phyloP scores from a whole-genome alignment of 2,888 invertebrate genomes.

The Dynastes tityus region DNA sequence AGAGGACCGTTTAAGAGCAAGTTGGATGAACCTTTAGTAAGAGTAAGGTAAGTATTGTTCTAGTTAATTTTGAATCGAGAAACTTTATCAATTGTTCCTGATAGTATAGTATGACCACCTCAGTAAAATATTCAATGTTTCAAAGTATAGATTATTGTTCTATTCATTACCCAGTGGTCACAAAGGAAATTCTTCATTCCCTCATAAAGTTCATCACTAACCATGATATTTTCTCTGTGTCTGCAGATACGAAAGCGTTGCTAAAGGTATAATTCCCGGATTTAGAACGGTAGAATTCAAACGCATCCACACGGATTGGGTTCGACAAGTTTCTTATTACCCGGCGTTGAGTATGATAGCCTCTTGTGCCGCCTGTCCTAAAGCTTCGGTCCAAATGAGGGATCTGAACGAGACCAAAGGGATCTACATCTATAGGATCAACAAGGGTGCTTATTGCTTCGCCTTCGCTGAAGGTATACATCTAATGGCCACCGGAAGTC shows the following conservation, averaged over 20 bases:
- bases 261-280: slow-evolving; percentile 62
- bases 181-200: too few relatives aligned
- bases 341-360: slow-evolving; percentile 78
- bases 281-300: slow-evolving; percentile 69
- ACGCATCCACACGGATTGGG: slow-evolving; percentile 78
- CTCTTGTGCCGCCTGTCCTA: slow-evolving; percentile 72
- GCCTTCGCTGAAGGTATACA: slow-evolving; percentile 75
- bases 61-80: too few relatives aligned
- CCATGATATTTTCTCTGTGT: slow-evolving; percentile 4
- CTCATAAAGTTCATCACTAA: slow-evolving; percentile 54
- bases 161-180: too few relatives aligned
- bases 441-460: slow-evolving; percentile 78
- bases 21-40: slow-evolving; percentile 75
- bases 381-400: slow-evolving; percentile 75
- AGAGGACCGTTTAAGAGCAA: slow-evolving; percentile 82
- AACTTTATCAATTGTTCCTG: too few relatives aligned
- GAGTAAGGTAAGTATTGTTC: slow-evolving; percentile 71
- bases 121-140: too few relatives aligned
- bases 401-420: slow-evolving; percentile 75
- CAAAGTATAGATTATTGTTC: too few relatives aligned
- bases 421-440: slow-evolving; percentile 74
- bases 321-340: slow-evolving; percentile 81
- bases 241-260: slow-evolving; percentile 71
- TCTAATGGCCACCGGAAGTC: slow-evolving; percentile 80
- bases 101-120: too few relatives aligned